Evolutionary conservation across 2,797 vertebrate species (phyloP), one percentile per base, ranked within the genome.

Genomic region (Odontamblyopus rebecca): DNA sequence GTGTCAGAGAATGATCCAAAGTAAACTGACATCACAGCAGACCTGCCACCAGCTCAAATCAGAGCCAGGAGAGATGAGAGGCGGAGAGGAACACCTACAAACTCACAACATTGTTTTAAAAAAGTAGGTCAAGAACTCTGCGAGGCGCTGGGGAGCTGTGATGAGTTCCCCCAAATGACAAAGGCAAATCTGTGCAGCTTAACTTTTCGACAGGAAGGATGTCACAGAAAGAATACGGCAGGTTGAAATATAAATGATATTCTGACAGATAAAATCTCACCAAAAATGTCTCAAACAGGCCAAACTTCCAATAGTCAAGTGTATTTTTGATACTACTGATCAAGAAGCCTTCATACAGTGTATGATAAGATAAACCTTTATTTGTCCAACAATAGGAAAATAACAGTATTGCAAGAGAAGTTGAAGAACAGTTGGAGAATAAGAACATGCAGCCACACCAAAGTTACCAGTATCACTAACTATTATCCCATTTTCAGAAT

Each of bases 81-180:
- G 51, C 44, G 78, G 77, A 88, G 77, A 90, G 84, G 87, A 85
- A 82, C 80, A 84, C 84, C 80, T 79, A 73, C 71, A 69, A 63
- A 70, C 73, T 79, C 72, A 75, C 78, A 72, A 59, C 73, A 81
- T 71, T 85, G 76, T 81, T 77, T 75, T 73, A 68, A 61, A 87
- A 61, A 87, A 89, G 79, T 87, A 88, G 85, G 89, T 85, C 88
- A 87, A 83, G 70, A 88, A 75, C 78, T 72, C 9, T 44, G 50
- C 76, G 67, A 68, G 67, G 69, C 66, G 83, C 65, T 76, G 35
- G 72, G 72, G 73, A 69, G 53, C 77, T 74, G 72, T 29, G 41
- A 78, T 61, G 26, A 76, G 70, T 51, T 73, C 26, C 50, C 18
- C n/a, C 65, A 70, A 79, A 77, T 68, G 61, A 78, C 67, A 65